Base-by-base conservation (phyloP, 2,797 vertebrate species). In the Cuniculus paca region DNA sequence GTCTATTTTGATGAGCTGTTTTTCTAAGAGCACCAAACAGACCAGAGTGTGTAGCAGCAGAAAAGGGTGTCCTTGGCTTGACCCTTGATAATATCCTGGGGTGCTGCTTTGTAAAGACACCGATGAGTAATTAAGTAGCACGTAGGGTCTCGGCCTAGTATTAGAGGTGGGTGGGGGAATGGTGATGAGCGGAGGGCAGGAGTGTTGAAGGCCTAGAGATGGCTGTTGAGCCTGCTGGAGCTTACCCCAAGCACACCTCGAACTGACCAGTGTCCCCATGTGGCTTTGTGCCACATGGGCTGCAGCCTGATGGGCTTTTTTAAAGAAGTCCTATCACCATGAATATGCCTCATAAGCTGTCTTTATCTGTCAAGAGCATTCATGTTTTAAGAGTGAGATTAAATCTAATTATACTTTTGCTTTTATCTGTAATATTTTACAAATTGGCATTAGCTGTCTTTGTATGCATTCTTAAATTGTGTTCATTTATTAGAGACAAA, bases 401-500 rank as follows among this genome's bases (percentile, higher is more conserved):
- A 89, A 34, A 68, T 68, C 5, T 63, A 31, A 22, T 20, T 85
- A 2, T 90, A 50, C 26, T 74, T 93, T 45, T n/a, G 22, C 48
- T 90, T 88, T 56, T 83, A 45, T 84, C 58, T 94, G 7, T 70
- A 45, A 0, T 5, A 2, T 31, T 77, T 0, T 94, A 31, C 34
- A 68, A 50, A 13, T 74, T 72, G 58, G 19, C 72, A 42, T 39
- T 79, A 39, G 8, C n/a, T 81, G 24, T 77, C 22, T 82, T 92
- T 1, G 54, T 81, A 95, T 45, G 5, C 16, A 50, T 75, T 95
- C 39, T 50, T 96, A 31, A 97, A 1, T 96, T 97, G 77, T 80
- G 2, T 97, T 96, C 65, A 10, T 48, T 97, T 93, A 93, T 94
- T 97, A 99, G 99, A 99, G 99, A 99, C 92, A 99, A 99, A 98